Evolutionary conservation across 2,888 invertebrate species (phyloP).

Genomic region (Stenodema calcarata): DNA sequence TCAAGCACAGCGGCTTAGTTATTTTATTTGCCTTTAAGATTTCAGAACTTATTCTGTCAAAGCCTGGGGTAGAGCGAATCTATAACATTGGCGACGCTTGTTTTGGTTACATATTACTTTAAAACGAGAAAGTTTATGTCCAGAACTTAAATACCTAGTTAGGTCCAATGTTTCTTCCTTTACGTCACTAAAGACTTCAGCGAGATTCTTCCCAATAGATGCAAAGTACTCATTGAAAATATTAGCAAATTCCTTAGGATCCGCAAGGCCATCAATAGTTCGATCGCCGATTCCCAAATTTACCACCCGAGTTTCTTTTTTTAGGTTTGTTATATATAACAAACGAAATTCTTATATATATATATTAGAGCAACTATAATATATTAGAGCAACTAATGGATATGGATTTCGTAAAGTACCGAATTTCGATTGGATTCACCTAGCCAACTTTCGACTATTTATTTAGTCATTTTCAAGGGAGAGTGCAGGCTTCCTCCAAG

Average conservation of each 20-base stretch:
- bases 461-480: too few species aligned
- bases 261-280: background rate
- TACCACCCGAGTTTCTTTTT: background rate
- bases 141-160: background rate
- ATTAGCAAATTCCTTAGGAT: background rate
- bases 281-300: background rate
- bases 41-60: constrained; percentile 16
- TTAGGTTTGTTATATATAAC: background rate
- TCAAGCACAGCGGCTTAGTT: background rate
- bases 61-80: constrained; percentile 19
- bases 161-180: background rate
- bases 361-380: too few species aligned
- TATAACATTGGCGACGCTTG: background rate
- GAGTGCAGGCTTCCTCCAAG: too few species aligned
- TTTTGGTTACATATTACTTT: background rate
- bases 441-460: too few species aligned
- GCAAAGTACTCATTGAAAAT: constrained; percentile 12
- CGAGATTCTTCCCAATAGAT: background rate
- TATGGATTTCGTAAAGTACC: too few species aligned
- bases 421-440: too few species aligned
- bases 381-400: too few species aligned
- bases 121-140: background rate
- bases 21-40: background rate
- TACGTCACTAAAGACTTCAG: background rate
- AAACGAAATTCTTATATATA: too few species aligned